phyloP scores from a whole-genome alignment of 2,888 invertebrate species.

The Metallyticus violacea region DNA sequence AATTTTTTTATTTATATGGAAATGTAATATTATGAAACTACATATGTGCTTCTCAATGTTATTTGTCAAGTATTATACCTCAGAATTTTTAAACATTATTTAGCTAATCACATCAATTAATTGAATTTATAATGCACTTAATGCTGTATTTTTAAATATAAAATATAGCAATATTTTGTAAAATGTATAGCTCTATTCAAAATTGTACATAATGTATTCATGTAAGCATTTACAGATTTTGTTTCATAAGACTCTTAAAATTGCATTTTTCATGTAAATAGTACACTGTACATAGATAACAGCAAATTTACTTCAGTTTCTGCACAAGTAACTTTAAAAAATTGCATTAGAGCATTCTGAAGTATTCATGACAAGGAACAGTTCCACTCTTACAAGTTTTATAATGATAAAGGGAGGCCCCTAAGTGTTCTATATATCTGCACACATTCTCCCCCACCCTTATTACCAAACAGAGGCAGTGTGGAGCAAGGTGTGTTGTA shows the following conservation, averaged over 20 bases:
- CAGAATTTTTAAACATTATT: no score
- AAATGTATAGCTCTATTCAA: neutral
- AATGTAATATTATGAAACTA: neutral
- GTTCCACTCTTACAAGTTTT: no score
- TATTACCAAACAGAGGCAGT: neutral
- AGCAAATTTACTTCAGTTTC: no score
- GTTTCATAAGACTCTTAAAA: no score
- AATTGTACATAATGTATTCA: neutral
- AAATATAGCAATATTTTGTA: neutral
- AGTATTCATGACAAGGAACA: no score
- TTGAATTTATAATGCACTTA: neutral
- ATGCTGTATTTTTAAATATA: neutral
- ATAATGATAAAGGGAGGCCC: neutral
- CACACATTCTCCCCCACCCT: constrained; percentile 16
- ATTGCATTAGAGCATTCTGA: no score
- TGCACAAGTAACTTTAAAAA: no score
- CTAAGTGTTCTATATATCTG: no score
- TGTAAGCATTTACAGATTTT: neutral
- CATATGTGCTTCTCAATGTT: neutral
- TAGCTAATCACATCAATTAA: neutral
- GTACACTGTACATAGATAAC: neutral
- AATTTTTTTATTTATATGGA: neutral
- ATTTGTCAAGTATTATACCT: neutral
- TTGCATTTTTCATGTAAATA: neutral
- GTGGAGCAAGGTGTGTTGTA: constrained; percentile 10